These are phyloP conservation scores for Scyliorhinus canicula DNA, from an alignment of 2,797 vertebrate genomes.

Conservation along the genomic window DNA sequence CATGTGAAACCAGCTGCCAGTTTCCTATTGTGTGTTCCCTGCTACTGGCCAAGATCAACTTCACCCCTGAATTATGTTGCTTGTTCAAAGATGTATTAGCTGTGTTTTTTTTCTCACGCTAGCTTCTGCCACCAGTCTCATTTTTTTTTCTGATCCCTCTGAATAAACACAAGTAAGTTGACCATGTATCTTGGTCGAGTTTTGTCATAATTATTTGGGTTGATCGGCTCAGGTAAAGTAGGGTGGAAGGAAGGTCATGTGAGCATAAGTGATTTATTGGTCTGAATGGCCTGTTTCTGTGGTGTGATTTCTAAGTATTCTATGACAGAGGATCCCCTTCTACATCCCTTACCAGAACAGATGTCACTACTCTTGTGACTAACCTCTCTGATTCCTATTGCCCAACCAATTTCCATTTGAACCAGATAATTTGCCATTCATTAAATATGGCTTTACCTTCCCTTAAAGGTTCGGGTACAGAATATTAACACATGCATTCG, in stretches of 20 bases:
- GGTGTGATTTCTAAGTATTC: not conserved
- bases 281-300: not conserved
- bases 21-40: too few species aligned
- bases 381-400: not conserved
- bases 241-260: not conserved
- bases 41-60: not conserved
- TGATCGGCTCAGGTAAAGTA: not conserved
- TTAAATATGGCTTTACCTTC: conserved; percentile 12
- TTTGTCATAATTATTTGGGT: not conserved
- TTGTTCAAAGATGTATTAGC: not conserved
- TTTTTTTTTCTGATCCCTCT: not conserved
- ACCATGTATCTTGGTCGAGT: not conserved
- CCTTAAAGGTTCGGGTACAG: not conserved
- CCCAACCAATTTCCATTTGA: not conserved
- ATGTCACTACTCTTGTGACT: not conserved
- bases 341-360: not conserved
- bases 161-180: not conserved
- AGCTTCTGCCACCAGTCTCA: not conserved
- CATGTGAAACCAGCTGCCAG: not conserved
- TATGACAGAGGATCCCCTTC: too few species aligned
- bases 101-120: not conserved
- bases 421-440: not conserved
- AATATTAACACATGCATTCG: not conserved
- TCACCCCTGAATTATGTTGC: not conserved
- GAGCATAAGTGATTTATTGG: not conserved